Evolutionary conservation across 2,113 vertebrate species (phyloP).

Genomic region (Mastomys coucha): DNA sequence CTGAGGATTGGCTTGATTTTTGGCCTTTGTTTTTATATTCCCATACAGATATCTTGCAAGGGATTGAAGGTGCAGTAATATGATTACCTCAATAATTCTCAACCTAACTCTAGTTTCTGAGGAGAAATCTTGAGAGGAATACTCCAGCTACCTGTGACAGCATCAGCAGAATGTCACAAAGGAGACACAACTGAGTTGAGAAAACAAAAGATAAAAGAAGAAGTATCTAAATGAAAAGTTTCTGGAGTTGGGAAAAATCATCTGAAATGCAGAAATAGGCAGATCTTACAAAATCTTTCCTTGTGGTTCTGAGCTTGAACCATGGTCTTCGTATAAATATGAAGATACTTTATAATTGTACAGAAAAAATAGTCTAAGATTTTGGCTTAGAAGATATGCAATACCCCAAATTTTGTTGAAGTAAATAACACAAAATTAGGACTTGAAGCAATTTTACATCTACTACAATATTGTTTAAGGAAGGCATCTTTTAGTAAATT

Average conservation of each 20-base stretch:
- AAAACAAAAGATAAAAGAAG: not conserved
- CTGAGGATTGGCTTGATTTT: not conserved
- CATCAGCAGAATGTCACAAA: not conserved
- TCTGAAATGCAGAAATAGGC: not conserved
- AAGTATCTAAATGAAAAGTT: not conserved
- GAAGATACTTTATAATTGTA: not conserved
- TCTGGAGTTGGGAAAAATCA: not conserved
- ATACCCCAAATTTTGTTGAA: not conserved
- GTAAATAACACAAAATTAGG: not conserved
- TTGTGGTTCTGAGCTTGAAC: not conserved
- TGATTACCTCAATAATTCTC: not conserved
- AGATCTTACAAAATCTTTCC: not conserved
- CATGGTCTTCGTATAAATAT: not conserved
- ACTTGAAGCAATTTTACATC: not conserved
- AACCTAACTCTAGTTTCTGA: not conserved
- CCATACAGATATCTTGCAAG: not conserved
- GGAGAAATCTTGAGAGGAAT: not conserved
- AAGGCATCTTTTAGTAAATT: conserved; percentile 29
- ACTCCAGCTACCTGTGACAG: not conserved
- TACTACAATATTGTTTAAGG: not conserved
- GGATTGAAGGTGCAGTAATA: not conserved
- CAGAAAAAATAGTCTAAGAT: not conserved
- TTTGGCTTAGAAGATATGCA: not conserved
- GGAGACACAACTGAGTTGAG: not conserved
- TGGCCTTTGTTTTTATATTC: not conserved